Percentiles rank a stretch among this genome's conserved stretches.
These are phyloP conservation scores for Cheumatopsyche charites DNA, from an alignment of 1,140 invertebrate genomes.

Conservation along the genomic window DNA sequence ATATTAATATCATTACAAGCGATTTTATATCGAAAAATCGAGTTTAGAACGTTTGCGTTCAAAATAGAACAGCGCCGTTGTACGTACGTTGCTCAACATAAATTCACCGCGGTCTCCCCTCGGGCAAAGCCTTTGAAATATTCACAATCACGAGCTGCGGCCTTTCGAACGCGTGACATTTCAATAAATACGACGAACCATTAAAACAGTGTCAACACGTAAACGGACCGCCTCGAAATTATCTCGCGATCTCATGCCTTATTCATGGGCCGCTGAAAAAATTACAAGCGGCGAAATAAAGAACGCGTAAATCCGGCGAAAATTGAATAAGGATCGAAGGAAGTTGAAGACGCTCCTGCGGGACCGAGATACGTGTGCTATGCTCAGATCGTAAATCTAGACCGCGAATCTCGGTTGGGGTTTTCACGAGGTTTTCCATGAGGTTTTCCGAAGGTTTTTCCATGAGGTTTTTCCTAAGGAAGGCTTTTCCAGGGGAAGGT, in stretches of 20 bases:
- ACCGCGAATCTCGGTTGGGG: conserved; percentile 30
- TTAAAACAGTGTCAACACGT: conserved; percentile 29
- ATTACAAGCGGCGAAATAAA: not conserved
- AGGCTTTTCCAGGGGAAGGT: too few species aligned
- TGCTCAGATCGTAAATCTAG: conserved; percentile 40
- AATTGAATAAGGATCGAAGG: conserved; percentile 44
- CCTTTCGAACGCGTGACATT: conserved; percentile 31
- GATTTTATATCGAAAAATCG: conserved; percentile 34
- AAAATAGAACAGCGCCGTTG: too few species aligned
- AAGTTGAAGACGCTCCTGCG: conserved; percentile 34
- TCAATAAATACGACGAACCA: conserved; percentile 35
- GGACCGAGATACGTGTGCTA: conserved; percentile 10
- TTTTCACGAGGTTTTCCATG: too few species aligned
- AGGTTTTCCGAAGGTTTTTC: too few species aligned
- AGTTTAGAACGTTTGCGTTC: not conserved
- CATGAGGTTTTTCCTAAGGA: too few species aligned
- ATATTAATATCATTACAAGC: too few species aligned
- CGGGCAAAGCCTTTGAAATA: conserved; percentile 38
- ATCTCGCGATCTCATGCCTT: conserved; percentile 8
- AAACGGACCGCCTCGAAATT: not conserved
- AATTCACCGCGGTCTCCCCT: not conserved
- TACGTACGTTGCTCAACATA: not conserved
- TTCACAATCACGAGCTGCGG: conserved; percentile 40
- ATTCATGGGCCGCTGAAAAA: not conserved
- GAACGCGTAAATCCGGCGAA: conserved; percentile 42